Evolutionary conservation across 2,888 invertebrate genomes (phyloP), one percentile per base, ranked within the genome.

Genomic region (Heliconius cydno): DNA sequence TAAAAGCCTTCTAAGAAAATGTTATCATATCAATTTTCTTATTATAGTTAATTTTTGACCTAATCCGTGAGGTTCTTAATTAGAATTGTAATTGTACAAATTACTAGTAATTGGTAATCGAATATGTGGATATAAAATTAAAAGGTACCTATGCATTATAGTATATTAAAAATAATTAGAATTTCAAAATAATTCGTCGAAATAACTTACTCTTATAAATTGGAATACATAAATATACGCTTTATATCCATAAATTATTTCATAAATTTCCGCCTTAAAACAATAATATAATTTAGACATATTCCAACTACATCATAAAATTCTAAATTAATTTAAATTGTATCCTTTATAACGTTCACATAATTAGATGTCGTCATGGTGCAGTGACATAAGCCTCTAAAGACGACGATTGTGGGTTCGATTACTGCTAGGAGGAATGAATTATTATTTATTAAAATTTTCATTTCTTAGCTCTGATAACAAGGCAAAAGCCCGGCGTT

Each of bases 11-110:
- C 70, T 70, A 1, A 9, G 25, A 28, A 70, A 25, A 2, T 15
- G 28, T 70, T 46, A 70, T 70, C 1, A 25, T 41, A 68, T 25
- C 70, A 70, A 70, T 70, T 70, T 41, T 25, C 41, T 70, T 70
- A 70, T 4, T 70, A 46, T 46, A 25, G 46, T 70, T 9, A 46
- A 25, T 46, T 70, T 70, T 9, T 46, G 19, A 6, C 70, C 19
- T 46, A 25, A 70, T 70, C 15, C 38, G 6, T 68, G 38, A 2
- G 38, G 25, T 70, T 13, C 41, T 19, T 70, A 70, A 70, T 28
- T 70, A 9, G 9, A 46, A 70, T 41, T 25, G 6, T 41, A 25
- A 15, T 41, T 41, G 41, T 38, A 41, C 15, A 6, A 70, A 70
- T 41, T 25, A 70, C 7, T 0, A 25, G 15, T 41, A 41, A 70